Base-by-base conservation (phyloP, 2,797 vertebrate species). In the Protosalanx chinensis region DNA sequence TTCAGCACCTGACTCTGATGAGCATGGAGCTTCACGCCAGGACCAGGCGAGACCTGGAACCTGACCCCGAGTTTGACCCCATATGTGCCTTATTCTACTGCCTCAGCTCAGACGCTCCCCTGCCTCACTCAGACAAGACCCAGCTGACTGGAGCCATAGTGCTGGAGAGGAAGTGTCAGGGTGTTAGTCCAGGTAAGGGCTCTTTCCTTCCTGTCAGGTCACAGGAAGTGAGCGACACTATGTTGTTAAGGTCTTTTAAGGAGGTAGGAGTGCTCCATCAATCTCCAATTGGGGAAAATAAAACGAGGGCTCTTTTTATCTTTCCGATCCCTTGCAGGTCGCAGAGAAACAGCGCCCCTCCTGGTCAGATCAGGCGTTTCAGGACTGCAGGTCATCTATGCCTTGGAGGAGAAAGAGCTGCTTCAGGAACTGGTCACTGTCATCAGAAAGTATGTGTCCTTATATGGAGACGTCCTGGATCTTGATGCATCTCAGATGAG, bases 61-160 rank as follows among this genome's bases (percentile, higher is more conserved):
- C 97, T 30, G 97, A 99, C 88, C 98, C 98, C 0, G 97, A 99
- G 88, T 99, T 99, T 85, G 98, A 99, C 83, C 95, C 96, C 0
- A 94, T 99, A 88, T 98, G 97, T 94, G 97, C 97, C 92, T 91
- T 99, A 81, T 99, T 99, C 91, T 99, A 98, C 92, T 96, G 94
- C 92, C 81, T 99, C 80, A 95, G 92, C 57, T 97, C 94, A 41
- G 98, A 99, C 56, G 87, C 91, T 20, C 81, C 88, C 3, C 84
- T 97, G 68, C 91, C 91, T 51, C 84, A 91, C 64, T 90, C 83
- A 8, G 89, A 93, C 63, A 82, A 85, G 85, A 94, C 75, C 72
- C 92, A 93, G 86, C 83, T 96, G 83, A 94, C 91, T 0, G 98
- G 97, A 33, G 94, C 95, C 69, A 93, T 99, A 46, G 90, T 99